A percentile compares a stretch with the other conserved stretches of the same genome.
These are phyloP conservation scores for Pseudopodoces humilis DNA, from an alignment of 2,113 vertebrate genomes.

Conservation along the genomic window DNA sequence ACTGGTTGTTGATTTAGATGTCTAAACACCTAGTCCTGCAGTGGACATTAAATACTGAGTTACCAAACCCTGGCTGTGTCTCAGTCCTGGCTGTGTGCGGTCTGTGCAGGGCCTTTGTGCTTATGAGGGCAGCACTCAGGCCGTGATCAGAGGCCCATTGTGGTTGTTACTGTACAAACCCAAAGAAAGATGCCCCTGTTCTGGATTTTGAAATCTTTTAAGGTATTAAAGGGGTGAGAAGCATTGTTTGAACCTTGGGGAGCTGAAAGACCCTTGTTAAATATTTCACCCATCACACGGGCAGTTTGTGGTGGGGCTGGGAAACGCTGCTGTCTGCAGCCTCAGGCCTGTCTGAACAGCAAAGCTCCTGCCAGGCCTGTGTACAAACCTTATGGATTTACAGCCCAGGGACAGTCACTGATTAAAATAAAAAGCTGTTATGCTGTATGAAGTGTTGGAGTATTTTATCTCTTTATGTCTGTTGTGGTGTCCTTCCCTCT, in stretches of 20 bases:
- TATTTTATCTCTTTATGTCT: neutral
- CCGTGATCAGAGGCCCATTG: neutral
- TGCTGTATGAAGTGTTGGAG: neutral
- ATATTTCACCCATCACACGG: neutral
- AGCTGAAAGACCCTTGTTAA: neutral
- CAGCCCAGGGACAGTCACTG: neutral
- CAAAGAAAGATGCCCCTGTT: neutral
- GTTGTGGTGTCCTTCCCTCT: conserved; percentile 30
- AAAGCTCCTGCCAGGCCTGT: neutral
- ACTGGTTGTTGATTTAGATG: neutral
- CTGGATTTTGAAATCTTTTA: neutral
- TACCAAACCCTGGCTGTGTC: neutral
- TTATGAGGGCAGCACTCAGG: neutral
- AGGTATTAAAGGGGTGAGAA: neutral
- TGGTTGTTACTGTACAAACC: neutral
- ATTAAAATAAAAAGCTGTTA: neutral
- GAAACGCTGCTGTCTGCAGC: neutral
- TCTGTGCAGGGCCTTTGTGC: neutral
- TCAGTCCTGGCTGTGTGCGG: neutral
- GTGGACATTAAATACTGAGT: neutral
- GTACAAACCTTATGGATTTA: neutral
- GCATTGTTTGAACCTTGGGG: neutral
- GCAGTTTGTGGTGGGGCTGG: neutral
- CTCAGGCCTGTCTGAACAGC: neutral
- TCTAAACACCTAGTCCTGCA: neutral